Evolutionary conservation across 2,888 invertebrate species (phyloP).

Genomic region (Megaustenia siamemsis): DNA sequence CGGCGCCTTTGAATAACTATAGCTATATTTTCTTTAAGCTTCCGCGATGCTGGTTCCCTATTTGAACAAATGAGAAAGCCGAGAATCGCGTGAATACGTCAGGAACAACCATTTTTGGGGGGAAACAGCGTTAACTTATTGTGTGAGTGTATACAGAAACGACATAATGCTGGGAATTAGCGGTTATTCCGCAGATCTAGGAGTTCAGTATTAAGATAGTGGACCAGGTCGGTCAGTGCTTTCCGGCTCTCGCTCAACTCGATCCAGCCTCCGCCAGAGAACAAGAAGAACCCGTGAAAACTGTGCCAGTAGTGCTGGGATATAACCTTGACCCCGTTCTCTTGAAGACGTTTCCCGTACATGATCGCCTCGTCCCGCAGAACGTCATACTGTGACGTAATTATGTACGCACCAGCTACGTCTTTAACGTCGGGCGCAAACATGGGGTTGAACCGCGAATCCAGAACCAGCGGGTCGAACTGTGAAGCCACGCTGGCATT

Average conservation of each 20-base stretch:
- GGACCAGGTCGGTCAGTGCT: constrained; percentile 64
- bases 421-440: constrained; percentile 71
- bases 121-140: no score
- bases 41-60: no score
- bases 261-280: constrained; percentile 66
- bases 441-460: constrained; percentile 76
- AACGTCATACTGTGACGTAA: constrained; percentile 80
- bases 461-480: constrained; percentile 60
- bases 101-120: no score
- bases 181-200: constrained; percentile 14
- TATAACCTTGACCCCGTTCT: constrained; percentile 71
- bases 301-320: constrained; percentile 69
- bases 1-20: no score
- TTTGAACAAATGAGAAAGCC: no score
- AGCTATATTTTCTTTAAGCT: no score
- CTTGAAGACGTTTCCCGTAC: constrained; percentile 76
- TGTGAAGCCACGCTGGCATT: constrained; percentile 60
- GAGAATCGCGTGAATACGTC: no score
- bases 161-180: no score
- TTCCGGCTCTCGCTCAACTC: constrained; percentile 62
- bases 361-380: constrained; percentile 79
- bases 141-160: neutral
- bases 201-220: constrained; percentile 59
- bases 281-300: constrained; percentile 74
- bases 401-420: constrained; percentile 76